Conservation (phyloP, 2,113 vertebrate genomes). For the Dipodomys ordii region DNA sequence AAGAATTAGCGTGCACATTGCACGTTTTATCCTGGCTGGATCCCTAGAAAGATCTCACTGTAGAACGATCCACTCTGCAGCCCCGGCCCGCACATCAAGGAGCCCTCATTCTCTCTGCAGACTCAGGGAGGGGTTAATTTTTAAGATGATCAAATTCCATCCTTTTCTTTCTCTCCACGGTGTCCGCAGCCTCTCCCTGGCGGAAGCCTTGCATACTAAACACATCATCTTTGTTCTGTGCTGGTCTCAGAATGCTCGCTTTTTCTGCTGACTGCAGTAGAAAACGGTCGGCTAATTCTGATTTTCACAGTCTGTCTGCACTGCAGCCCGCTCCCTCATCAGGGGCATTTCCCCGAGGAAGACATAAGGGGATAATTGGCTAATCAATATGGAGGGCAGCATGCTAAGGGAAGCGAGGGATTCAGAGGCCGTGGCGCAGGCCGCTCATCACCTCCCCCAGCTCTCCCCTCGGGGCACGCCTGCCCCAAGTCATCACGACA, state of each 20-base stretch:
- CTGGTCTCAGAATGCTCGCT: constrained; percentile 14
- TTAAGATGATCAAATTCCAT: not conserved
- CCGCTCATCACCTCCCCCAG: not conserved
- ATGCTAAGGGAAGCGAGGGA: not conserved
- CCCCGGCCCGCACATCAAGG: too few relatives aligned
- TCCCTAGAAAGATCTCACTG: not conserved
- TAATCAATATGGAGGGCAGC: constrained; percentile 27
- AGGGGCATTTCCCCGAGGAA: not conserved
- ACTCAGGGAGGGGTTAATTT: not conserved
- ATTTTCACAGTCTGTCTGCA: constrained; percentile 34
- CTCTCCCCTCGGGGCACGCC: not conserved
- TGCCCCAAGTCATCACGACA: not conserved
- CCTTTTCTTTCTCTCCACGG: not conserved
- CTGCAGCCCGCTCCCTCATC: constrained; percentile 14
- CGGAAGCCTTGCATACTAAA: not conserved
- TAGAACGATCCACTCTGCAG: too few relatives aligned
- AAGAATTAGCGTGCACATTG: not conserved
- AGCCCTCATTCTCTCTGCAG: not conserved
- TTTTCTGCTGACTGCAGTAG: constrained; percentile 60
- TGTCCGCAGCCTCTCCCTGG: not conserved
- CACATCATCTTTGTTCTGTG: not conserved
- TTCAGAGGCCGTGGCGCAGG: not conserved
- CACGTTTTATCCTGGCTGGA: not conserved
- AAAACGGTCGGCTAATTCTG: not conserved
- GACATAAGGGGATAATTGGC: constrained; percentile 20